These are phyloP conservation scores for Pteruthius melanotis DNA, from an alignment of 2,113 vertebrate genomes.

Conservation along the genomic window DNA sequence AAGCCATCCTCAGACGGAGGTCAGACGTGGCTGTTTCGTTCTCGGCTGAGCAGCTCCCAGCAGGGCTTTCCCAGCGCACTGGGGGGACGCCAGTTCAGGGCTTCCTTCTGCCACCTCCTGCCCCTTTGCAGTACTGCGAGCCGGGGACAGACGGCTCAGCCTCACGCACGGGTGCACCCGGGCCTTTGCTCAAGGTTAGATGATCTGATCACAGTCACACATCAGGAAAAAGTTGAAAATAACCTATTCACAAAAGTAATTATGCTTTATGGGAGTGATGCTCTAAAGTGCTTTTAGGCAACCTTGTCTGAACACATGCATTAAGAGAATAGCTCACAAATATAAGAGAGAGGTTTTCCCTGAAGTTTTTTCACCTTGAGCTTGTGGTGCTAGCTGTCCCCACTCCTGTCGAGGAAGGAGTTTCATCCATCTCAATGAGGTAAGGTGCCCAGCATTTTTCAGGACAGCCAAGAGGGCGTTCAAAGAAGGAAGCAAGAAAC, in stretches of 20 bases:
- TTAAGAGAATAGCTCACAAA: neutral
- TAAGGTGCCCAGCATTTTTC: neutral
- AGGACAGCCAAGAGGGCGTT: neutral
- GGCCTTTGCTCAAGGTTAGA: neutral
- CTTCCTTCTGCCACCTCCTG: slow-evolving; percentile 55
- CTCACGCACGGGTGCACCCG: neutral
- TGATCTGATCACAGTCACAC: neutral
- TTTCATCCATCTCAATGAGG: neutral
- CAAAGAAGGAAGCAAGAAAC: neutral
- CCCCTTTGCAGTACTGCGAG: neutral
- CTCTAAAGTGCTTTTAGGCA: neutral
- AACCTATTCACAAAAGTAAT: neutral
- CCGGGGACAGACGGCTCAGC: fast-evolving
- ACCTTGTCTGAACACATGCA: neutral
- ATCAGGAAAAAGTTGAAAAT: neutral
- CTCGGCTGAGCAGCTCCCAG: neutral
- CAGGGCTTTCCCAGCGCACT: neutral
- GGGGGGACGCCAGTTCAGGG: neutral
- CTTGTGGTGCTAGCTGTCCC: neutral
- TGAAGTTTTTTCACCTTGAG: neutral
- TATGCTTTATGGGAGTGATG: neutral
- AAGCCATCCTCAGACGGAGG: neutral
- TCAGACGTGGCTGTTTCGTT: neutral
- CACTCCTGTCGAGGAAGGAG: neutral
- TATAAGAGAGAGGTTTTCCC: neutral